Evolutionary conservation across 23 tunicate species (phyloP).

Genomic region (Corella eumyota): DNA sequence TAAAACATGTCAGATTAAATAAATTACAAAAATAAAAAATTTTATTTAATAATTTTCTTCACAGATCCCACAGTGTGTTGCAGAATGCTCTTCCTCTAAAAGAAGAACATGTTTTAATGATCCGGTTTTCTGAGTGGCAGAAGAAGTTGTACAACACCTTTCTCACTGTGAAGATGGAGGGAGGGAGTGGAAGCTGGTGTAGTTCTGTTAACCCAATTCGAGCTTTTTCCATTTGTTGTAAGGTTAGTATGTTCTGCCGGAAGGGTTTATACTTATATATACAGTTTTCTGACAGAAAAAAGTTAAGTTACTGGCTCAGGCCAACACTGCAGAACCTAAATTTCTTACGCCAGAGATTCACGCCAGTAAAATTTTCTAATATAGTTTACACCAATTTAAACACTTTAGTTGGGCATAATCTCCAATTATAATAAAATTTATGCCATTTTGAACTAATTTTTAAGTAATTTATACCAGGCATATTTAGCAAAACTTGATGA

Average conservation of each 20-base stretch:
- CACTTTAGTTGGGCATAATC: too few species aligned
- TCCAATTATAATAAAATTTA: too few species aligned
- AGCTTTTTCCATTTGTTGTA: constrained; percentile 87
- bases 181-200: constrained; percentile 56
- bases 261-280: too few species aligned
- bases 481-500: too few species aligned
- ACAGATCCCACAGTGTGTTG: constrained; percentile 87
- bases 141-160: constrained; percentile 78
- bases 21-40: too few species aligned
- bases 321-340: too few species aligned
- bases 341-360: too few species aligned
- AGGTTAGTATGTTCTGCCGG: constrained; percentile 45
- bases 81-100: constrained; percentile 56
- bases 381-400: too few species aligned
- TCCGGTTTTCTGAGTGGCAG: constrained; percentile 73
- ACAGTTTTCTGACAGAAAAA: neutral
- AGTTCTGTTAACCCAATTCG: constrained; percentile 63
- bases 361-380: too few species aligned
- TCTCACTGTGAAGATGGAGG: constrained; percentile 37
- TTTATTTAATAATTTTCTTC: too few species aligned
- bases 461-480: too few species aligned
- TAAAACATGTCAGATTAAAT: neutral
- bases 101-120: constrained; percentile 82
- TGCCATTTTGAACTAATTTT: too few species aligned
- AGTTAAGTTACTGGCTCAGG: neutral